These are phyloP conservation scores for Eulemur mongoz DNA, from an alignment of 2,797 vertebrate genomes.

Conservation along the genomic window DNA sequence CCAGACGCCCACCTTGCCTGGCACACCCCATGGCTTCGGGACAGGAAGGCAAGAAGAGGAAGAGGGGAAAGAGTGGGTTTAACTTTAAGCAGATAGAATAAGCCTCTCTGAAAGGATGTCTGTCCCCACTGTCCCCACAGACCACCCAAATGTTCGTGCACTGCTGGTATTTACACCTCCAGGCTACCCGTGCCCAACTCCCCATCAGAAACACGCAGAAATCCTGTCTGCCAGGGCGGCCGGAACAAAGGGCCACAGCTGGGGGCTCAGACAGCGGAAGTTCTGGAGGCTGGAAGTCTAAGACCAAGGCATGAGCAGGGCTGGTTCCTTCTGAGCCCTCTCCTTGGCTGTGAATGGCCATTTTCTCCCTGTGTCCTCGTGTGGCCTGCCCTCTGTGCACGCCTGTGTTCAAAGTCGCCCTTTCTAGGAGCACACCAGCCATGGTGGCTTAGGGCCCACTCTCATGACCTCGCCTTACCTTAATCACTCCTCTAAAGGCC, in stretches of 20 bases:
- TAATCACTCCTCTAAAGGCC: no score
- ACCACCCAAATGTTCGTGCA: not conserved
- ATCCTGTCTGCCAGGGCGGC: no score
- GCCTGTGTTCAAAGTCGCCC: not conserved
- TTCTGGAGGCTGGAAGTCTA: not conserved
- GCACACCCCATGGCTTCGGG: not conserved
- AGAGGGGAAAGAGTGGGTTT: not conserved
- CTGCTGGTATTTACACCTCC: not conserved
- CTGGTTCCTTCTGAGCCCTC: not conserved
- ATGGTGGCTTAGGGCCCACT: not conserved
- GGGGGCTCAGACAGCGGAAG: not conserved
- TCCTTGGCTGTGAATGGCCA: fast-evolving
- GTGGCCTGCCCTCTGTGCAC: not conserved
- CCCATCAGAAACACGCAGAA: not conserved
- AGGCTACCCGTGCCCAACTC: not conserved
- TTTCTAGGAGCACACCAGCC: not conserved
- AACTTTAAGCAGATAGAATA: not conserved
- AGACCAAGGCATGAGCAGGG: not conserved
- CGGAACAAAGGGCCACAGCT: no score
- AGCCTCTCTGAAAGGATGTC: not conserved
- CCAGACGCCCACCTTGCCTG: not conserved
- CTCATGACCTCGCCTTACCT: not conserved
- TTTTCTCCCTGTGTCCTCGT: no score
- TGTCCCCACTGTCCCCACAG: not conserved
- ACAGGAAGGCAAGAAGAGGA: not conserved